Percentiles rank a stretch among this genome's conserved stretches.
phyloP scores from a whole-genome alignment of 1,140 invertebrate genomes.

The Hyles vespertilio region DNA sequence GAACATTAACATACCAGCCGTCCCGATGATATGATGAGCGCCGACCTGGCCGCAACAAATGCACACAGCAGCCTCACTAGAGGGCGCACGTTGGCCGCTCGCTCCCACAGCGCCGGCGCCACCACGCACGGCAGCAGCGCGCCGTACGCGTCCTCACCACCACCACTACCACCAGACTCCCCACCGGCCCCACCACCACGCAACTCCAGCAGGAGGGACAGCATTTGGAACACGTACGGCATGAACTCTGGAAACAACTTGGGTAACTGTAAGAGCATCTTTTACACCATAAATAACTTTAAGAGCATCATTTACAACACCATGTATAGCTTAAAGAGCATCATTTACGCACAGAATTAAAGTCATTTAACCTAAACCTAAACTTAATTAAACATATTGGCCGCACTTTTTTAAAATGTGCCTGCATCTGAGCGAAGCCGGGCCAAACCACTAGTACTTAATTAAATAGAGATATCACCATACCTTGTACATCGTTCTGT shows the following conservation, averaged over 20 bases:
- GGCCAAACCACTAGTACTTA: not conserved
- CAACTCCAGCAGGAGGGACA: slow-evolving; percentile 93
- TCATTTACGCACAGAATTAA: too few relatives aligned
- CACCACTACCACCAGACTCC: slow-evolving; percentile 77
- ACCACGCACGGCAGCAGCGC: slow-evolving; percentile 92
- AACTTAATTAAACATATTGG: too few relatives aligned
- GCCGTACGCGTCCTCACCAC: slow-evolving; percentile 87
- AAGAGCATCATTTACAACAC: too few relatives aligned
- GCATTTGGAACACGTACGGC: slow-evolving; percentile 98
- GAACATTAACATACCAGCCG: slow-evolving; percentile 80
- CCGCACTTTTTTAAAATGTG: too few relatives aligned
- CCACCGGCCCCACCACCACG: slow-evolving; percentile 70
- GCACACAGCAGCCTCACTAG: slow-evolving; percentile 92
- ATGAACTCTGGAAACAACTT: slow-evolving; percentile 87
- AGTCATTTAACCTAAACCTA: too few relatives aligned
- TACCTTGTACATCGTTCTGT: slow-evolving; percentile 94
- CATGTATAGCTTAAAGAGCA: too few relatives aligned
- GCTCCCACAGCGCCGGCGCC: slow-evolving; percentile 93
- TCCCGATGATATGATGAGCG: slow-evolving; percentile 82
- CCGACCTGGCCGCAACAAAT: slow-evolving; percentile 85
- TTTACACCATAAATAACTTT: too few relatives aligned
- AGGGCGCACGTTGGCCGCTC: slow-evolving; percentile 93
- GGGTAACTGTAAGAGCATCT: too few relatives aligned
- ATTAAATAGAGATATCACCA: slow-evolving; percentile 13
- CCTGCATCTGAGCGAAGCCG: too few relatives aligned